Conservation (phyloP, 1,140 invertebrate genomes). For the Orussus abietinus region DNA sequence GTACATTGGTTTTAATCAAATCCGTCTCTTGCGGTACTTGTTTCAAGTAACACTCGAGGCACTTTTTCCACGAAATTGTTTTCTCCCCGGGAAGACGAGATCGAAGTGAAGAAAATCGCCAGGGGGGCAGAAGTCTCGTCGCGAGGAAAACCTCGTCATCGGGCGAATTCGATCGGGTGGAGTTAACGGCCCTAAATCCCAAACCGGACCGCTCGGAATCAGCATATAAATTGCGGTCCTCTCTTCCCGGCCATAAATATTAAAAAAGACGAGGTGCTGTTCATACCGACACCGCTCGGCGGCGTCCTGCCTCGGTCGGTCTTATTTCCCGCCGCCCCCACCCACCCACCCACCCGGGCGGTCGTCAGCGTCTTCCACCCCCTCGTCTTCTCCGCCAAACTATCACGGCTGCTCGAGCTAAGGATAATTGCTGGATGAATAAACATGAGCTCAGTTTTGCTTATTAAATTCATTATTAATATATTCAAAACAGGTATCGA, state of each 20-base stretch:
- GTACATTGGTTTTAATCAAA: too few species aligned
- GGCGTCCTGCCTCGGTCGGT: conserved; percentile 18
- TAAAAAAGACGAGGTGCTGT: conserved; percentile 29
- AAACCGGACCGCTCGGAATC: conserved; percentile 27
- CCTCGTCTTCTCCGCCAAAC: conserved; percentile 23
- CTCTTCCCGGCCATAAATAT: conserved; percentile 27
- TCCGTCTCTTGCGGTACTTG: too few species aligned
- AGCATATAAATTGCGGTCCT: conserved; percentile 30
- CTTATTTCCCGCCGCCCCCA: conserved; percentile 23
- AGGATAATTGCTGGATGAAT: conserved; percentile 38
- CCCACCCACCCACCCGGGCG: conserved; percentile 17
- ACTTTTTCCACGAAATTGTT: too few species aligned
- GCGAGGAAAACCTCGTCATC: too few species aligned
- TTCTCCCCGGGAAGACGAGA: too few species aligned
- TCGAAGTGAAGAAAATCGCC: too few species aligned
- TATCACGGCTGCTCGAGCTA: conserved; percentile 20
- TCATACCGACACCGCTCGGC: conserved; percentile 24
- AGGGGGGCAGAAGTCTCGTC: too few species aligned
- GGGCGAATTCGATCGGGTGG: conserved; percentile 19
- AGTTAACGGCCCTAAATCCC: conserved; percentile 23
- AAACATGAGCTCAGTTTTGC: conserved; percentile 34
- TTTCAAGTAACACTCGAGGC: too few species aligned
- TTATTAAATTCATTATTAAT: conserved; percentile 45
- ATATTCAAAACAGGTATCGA: conserved; percentile 41
- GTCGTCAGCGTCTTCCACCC: conserved; percentile 7